Percentiles rank a stretch among this genome's conserved stretches.
Evolutionary conservation across 2,888 invertebrate species (phyloP).

Genomic region (Cephus sareptanus): DNA sequence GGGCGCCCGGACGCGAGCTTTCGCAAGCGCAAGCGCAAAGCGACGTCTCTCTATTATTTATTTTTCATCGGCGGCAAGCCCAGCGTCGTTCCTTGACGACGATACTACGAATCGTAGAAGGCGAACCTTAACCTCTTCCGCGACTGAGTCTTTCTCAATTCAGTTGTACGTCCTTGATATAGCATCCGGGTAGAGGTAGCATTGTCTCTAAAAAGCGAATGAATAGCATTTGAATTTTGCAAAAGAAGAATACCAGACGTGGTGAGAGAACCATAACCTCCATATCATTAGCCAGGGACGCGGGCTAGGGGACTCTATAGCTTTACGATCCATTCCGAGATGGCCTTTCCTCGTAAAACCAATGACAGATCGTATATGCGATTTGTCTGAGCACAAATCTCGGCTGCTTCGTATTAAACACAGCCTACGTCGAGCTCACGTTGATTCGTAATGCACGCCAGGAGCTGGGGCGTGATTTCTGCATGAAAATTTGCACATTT

Average conservation of each 20-base stretch:
- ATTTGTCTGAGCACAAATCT: neutral
- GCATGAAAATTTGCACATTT: slow-evolving; percentile 19
- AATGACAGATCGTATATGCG: neutral
- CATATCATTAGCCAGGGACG: neutral
- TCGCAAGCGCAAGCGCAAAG: slow-evolving; percentile 34
- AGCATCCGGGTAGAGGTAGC: neutral
- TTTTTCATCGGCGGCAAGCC: slow-evolving; percentile 2
- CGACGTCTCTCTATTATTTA: neutral
- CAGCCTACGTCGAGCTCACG: neutral
- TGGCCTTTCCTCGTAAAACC: neutral
- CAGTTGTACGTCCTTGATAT: neutral
- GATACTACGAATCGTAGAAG: neutral
- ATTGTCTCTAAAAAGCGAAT: neutral
- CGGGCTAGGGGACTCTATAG: neutral
- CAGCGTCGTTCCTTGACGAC: neutral
- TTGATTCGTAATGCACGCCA: neutral
- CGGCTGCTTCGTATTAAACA: neutral
- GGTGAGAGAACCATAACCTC: neutral
- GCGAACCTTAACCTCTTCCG: neutral
- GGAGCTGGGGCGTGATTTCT: slow-evolving; percentile 27
- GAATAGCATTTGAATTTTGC: neutral
- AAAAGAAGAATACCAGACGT: neutral
- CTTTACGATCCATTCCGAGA: neutral
- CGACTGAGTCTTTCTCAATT: neutral
- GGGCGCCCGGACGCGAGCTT: slow-evolving; percentile 40